Evolutionary conservation across 2,888 invertebrate genomes (phyloP).

Genomic region (Rhimphoctona megacephalus): DNA sequence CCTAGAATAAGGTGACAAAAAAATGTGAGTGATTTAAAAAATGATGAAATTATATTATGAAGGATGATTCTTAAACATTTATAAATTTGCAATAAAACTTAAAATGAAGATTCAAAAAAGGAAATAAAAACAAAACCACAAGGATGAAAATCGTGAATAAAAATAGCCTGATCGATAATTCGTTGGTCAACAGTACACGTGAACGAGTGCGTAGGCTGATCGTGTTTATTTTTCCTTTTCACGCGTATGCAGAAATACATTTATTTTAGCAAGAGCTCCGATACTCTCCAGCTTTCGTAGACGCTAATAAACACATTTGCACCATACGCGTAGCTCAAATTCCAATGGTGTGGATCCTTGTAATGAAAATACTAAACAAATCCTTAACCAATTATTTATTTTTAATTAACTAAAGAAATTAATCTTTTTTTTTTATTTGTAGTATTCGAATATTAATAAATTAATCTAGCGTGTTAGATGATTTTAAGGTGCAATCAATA

Average conservation of each 20-base stretch:
- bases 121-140: neutral
- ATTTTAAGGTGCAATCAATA: neutral
- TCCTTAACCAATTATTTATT: neutral
- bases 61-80: neutral
- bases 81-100: neutral
- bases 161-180: slow-evolving; percentile 33
- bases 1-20: too few relatives aligned
- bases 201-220: neutral
- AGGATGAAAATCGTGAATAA: neutral
- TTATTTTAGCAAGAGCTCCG: slow-evolving; percentile 16
- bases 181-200: neutral
- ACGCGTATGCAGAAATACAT: slow-evolving; percentile 10
- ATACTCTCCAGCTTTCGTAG: slow-evolving; percentile 18
- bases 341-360: neutral
- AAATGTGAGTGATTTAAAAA: too few relatives aligned
- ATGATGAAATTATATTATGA: too few relatives aligned
- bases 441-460: neutral
- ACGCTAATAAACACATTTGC: slow-evolving; percentile 34
- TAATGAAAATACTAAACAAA: slow-evolving; percentile 1
- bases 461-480: neutral
- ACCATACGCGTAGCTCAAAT: slow-evolving; percentile 1
- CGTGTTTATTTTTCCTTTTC: slow-evolving; percentile 35
- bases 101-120: neutral
- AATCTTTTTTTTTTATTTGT: neutral
- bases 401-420: neutral